Evolutionary conservation across 1,140 invertebrate species (phyloP), one percentile per base, ranked within the genome.

Genomic region (Camponotus vicinus): DNA sequence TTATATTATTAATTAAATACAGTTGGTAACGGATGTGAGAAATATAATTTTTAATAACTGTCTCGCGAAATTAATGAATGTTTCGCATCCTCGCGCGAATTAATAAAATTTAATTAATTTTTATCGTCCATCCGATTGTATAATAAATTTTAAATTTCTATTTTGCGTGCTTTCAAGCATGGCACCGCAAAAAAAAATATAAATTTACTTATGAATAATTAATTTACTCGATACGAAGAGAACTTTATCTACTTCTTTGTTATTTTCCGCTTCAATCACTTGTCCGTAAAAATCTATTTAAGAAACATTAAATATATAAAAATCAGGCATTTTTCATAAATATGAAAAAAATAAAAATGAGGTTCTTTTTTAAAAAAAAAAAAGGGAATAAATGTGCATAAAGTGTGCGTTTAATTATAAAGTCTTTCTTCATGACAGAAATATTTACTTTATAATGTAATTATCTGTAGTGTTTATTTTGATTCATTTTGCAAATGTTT

Each of bases 71-170:
- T 77, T 66, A 13, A 37, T 40, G 34, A 64, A 77, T 66, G 3
- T 37, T 15, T 27, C 55, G 8, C 27, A n/a, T 27, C 11, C n/a
- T 45, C 21, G 3, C 40, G 40, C 34, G 18, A 45, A 66, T 78
- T 78, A 64, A 78, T 78, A 52, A 78, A 45, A 32, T 40, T 11
- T 32, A 13, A 34, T 78, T 27, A 27, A 78, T 78, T 66, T 66
- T 49, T 77, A 37, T 27, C 27, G 27, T 66, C 21, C 15, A 15
- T 3, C 15, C 32, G 21, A 64, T 64, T 37, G 4, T 32, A 11
- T 11, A 27, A 63, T 78, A n/a, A 64, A 66, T 66, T 45, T 15
- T 1, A 1, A 49, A 78, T 66, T 78, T 11, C 27, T 66, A 4
- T 64, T 21, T 21, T n/a, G 27, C 32, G 2, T 45, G 63, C 18